A percentile compares a stretch with the other conserved stretches of the same genome.
Evolutionary conservation across 2,888 invertebrate species (phyloP).

Genomic region (Anoncus sp.): DNA sequence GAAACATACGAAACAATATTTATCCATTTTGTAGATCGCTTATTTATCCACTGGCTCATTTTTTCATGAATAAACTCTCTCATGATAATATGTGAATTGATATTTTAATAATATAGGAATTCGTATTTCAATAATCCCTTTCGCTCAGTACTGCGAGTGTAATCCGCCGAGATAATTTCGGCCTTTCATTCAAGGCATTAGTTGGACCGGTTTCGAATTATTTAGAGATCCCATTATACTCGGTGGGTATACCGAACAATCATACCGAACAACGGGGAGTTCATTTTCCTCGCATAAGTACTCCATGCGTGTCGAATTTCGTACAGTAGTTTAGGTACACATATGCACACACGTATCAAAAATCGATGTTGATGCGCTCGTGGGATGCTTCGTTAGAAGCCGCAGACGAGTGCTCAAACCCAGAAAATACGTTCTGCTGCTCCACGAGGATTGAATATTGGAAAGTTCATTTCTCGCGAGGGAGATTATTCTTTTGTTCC

Average conservation of each 20-base stretch:
- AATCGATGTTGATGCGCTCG: conserved; percentile 44
- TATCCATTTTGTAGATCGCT: not conserved
- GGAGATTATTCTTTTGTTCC: not conserved
- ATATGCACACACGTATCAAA: conserved; percentile 1
- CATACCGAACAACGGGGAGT: conserved; percentile 1
- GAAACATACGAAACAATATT: not conserved
- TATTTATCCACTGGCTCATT: not conserved
- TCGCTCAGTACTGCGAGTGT: conserved; percentile 35
- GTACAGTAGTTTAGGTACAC: not conserved
- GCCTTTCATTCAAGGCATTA: conserved; percentile 70
- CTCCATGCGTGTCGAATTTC: conserved; percentile 4
- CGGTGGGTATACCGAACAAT: conserved; percentile 22
- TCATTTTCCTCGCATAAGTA: conserved; percentile 17
- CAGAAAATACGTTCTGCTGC: not conserved
- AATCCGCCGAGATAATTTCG: conserved; percentile 67
- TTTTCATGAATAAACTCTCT: not conserved
- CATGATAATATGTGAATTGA: not conserved
- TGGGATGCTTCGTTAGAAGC: conserved; percentile 45
- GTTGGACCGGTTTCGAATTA: conserved; percentile 58
- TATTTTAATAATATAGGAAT: conserved; percentile 55
- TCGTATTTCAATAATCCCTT: conserved; percentile 69
- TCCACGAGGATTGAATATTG: not conserved
- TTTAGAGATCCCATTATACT: conserved; percentile 59
- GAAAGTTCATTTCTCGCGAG: conserved; percentile 1
- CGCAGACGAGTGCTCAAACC: conserved; percentile 23